phyloP scores from a whole-genome alignment of 2,888 invertebrate species.

The Blera fallax region DNA sequence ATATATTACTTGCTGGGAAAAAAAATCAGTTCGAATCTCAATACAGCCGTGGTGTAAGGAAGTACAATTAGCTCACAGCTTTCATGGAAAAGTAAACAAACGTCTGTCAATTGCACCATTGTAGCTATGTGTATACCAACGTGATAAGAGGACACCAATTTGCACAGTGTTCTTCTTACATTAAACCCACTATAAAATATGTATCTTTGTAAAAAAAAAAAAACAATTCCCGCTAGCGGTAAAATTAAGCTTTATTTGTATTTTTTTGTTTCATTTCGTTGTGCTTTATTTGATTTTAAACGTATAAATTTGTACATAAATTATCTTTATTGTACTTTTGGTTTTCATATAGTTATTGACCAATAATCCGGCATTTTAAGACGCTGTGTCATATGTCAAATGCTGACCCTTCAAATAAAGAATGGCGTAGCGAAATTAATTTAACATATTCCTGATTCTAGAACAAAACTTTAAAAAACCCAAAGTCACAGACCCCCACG shows the following conservation, averaged over 20 bases:
- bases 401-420: no score
- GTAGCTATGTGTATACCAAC: neutral
- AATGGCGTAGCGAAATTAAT: no score
- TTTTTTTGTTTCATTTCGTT: neutral
- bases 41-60: conserved; percentile 19
- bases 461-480: no score
- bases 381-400: no score
- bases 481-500: no score
- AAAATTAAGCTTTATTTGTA: neutral
- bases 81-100: neutral
- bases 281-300: neutral
- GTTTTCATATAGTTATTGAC: no score
- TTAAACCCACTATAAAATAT: neutral
- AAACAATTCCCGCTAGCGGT: neutral
- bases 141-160: neutral
- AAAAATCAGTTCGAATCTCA: conserved; percentile 59
- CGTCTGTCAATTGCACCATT: conserved; percentile 4
- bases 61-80: conserved; percentile 5
- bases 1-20: neutral
- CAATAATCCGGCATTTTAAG: no score
- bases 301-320: neutral
- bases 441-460: no score
- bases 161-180: neutral
- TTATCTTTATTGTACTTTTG: neutral
- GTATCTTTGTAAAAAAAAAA: neutral